phyloP scores from a whole-genome alignment of 2,797 vertebrate species.

The Oophaga sylvatica region DNA sequence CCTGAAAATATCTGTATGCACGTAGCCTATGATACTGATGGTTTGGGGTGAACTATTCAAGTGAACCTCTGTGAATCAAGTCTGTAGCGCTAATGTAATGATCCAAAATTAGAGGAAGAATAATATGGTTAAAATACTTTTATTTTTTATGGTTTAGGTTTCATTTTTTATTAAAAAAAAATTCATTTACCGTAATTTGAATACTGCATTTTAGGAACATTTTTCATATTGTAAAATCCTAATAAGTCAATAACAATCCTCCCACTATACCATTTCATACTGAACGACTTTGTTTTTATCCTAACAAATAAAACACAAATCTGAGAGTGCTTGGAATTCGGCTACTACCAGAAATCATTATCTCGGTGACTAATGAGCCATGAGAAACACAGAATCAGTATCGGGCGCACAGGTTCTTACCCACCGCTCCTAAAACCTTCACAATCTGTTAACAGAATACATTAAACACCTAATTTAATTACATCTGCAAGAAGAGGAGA shows the following conservation, averaged over 20 bases:
- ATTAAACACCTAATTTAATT: conserved; percentile 78
- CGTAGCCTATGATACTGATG: no score
- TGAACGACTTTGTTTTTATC: neutral
- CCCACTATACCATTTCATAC: neutral
- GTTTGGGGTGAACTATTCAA: no score
- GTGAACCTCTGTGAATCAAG: no score
- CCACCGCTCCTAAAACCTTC: conserved; percentile 66
- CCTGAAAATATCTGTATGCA: no score
- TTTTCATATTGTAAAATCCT: neutral
- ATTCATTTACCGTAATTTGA: neutral
- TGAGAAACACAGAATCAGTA: conserved; percentile 66
- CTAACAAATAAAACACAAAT: neutral
- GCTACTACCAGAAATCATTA: conserved; percentile 64
- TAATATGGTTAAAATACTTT: neutral
- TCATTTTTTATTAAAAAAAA: neutral
- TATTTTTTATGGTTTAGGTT: neutral
- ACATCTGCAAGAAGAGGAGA: conserved; percentile 72
- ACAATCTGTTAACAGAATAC: conserved; percentile 70
- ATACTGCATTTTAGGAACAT: neutral
- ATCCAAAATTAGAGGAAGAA: neutral
- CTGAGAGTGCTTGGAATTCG: conserved; percentile 59
- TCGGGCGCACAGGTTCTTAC: conserved; percentile 65
- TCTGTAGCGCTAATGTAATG: neutral
- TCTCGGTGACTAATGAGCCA: conserved; percentile 69
- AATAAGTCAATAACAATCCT: neutral